Evolutionary conservation across 2,797 vertebrate species (phyloP), one percentile per base, ranked within the genome.

Genomic region (Linurgus olivaceus): DNA sequence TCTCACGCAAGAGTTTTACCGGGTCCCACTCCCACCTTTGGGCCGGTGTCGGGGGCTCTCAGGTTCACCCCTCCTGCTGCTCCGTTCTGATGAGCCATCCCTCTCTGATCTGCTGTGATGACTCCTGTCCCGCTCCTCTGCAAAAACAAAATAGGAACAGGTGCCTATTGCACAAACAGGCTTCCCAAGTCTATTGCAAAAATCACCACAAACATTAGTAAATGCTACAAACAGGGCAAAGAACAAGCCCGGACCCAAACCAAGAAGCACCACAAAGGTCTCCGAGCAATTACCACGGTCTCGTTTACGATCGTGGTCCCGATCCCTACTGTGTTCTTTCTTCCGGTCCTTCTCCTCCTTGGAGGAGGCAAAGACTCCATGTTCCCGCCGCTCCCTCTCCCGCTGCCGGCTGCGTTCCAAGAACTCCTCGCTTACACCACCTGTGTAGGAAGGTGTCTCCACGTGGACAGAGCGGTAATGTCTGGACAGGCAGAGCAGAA

Each of bases 361-460:
- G 75, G 99, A 99, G 1, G 99, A 99, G 3, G 99, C 99, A 21
- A 98, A 99, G 52, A 99, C 99, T 13, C 99, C 99, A 1, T 99
- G 99, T 37, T 99, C 99, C 20, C 99, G 98, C 11, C 98, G 98
- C 40, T 99, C 99, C 84, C 97, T 98, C 88, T 99, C 99, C 76
- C 99, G 98, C 96, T 99, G 99, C 88, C 99, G 98, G 96, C 98
- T 98, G 94, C 98, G 98, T 67, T 98, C 98, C 95, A 98, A 98
- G 83, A 99, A 99, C 96, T 99, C 99, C 88, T 99, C 99, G 10
- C 99, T 99, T 66, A 99, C 99, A 5, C 99, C 99, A 37, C 99
- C 99, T 0, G 99, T 98, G 90, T 99, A 99, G 24, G 99, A 99
- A 1, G 99, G 99, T 0, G 99, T 99, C 98, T 99, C 99, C 21